Conservation (phyloP, 2,113 vertebrate species). For the Conger conger region DNA sequence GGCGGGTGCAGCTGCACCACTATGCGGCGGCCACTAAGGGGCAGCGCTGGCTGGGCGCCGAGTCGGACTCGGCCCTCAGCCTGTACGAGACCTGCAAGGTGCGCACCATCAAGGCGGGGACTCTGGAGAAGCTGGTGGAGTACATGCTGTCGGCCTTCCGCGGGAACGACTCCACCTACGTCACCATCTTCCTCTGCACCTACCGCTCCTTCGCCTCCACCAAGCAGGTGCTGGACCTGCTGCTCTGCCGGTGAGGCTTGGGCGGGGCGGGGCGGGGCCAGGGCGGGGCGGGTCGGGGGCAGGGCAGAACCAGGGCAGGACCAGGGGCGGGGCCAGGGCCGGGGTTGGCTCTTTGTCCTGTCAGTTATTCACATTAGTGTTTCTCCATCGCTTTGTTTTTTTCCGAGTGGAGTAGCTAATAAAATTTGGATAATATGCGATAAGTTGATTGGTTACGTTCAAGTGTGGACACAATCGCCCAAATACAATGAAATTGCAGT, state of each 20-base stretch:
- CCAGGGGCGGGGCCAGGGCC: no score
- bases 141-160: slow-evolving; percentile 95
- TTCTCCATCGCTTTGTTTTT: no score
- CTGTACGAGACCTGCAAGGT: slow-evolving; percentile 97
- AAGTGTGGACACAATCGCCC: no score
- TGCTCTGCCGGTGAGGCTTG: slow-evolving; percentile 82
- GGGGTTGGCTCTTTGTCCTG: no score
- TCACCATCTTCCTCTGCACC: slow-evolving; percentile 97
- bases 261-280: neutral
- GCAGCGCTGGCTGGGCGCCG: slow-evolving; percentile 95
- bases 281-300: slow-evolving; percentile 38
- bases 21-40: slow-evolving; percentile 79
- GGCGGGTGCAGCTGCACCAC: slow-evolving; percentile 91
- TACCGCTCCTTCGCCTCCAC: slow-evolving; percentile 93
- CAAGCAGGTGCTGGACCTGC: slow-evolving; percentile 92
- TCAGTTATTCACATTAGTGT: no score
- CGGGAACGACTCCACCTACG: slow-evolving; percentile 94
- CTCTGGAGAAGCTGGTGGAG: slow-evolving; percentile 95
- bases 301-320: no score
- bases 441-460: no score
- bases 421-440: no score
- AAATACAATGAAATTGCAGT: no score
- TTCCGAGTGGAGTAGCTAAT: no score
- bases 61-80: slow-evolving; percentile 84
- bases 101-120: slow-evolving; percentile 93